phyloP scores from a whole-genome alignment of 1,140 invertebrate species.

The Chrysomallon squamiferum region DNA sequence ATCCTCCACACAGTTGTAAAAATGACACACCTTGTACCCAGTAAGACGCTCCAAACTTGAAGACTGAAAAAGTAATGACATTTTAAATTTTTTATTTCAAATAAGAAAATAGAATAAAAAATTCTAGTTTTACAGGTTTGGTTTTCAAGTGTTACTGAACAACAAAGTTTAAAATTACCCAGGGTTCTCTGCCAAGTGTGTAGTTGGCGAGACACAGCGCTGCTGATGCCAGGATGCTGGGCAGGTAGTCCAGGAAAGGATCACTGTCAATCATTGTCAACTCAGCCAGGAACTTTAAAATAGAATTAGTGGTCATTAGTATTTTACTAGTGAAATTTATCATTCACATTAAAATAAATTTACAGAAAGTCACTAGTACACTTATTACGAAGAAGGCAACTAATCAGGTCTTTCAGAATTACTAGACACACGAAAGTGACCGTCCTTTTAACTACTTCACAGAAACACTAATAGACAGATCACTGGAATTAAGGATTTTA shows the following conservation, averaged over 20 bases:
- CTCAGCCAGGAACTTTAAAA: conserved; percentile 82
- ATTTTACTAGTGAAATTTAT: not conserved
- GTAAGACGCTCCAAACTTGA: conserved; percentile 71
- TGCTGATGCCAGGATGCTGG: conserved; percentile 84
- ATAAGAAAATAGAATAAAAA: too few species aligned
- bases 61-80: conserved; percentile 64
- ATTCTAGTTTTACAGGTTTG: too few species aligned
- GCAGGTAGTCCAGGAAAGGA: conserved; percentile 80
- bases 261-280: conserved; percentile 85
- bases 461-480: too few species aligned
- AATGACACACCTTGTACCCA: conserved; percentile 74
- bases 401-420: not conserved
- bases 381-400: not conserved
- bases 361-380: not conserved
- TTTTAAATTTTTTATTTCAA: too few species aligned
- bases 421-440: not conserved
- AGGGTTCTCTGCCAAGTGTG: conserved; percentile 65
- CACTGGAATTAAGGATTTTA: too few species aligned
- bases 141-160: too few species aligned
- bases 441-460: too few species aligned
- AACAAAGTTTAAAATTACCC: conserved; percentile 58
- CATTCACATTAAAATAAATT: not conserved
- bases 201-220: conserved; percentile 82
- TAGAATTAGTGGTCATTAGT: too few species aligned
- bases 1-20: conserved; percentile 73